These are phyloP conservation scores for Proisotoma minuta DNA, from an alignment of 2,888 invertebrate species.

Conservation along the genomic window DNA sequence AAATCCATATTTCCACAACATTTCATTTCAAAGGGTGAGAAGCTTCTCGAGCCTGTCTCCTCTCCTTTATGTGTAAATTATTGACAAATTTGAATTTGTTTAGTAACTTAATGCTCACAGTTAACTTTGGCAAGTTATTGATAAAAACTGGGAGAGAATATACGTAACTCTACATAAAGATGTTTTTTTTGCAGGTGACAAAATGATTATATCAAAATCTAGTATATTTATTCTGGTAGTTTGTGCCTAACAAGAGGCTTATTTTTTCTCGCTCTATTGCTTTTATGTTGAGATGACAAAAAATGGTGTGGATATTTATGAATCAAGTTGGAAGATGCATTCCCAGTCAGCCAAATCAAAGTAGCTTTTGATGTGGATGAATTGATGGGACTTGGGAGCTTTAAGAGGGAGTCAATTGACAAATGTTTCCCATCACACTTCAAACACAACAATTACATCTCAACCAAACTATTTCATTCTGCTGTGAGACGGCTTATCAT, in stretches of 20 bases:
- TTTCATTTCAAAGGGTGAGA: slow-evolving; percentile 23
- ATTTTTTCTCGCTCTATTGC: slow-evolving; percentile 1
- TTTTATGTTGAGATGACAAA: neutral
- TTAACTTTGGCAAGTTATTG: too few relatives aligned
- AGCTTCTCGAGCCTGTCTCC: slow-evolving; percentile 18
- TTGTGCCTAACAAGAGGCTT: neutral
- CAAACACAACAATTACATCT: neutral
- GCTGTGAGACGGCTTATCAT: too few relatives aligned
- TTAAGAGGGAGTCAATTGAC: neutral
- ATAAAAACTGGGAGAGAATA: too few relatives aligned
- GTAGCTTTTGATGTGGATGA: slow-evolving; percentile 21
- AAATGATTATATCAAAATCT: slow-evolving; percentile 3
- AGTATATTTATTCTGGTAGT: slow-evolving; percentile 1
- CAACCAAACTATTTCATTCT: too few relatives aligned
- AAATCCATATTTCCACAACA: slow-evolving; percentile 23
- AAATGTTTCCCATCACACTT: slow-evolving; percentile 9
- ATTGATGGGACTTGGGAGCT: slow-evolving; percentile 10
- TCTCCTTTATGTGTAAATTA: slow-evolving; percentile 18
- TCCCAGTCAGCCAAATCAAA: neutral
- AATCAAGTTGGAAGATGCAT: neutral
- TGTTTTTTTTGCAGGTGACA: too few relatives aligned
- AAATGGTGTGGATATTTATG: neutral
- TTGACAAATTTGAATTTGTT: slow-evolving; percentile 21
- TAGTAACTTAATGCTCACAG: slow-evolving; percentile 6
- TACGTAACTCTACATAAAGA: too few relatives aligned